Conservation (phyloP, 2,888 invertebrate species). For the Mythimna lalbum region DNA sequence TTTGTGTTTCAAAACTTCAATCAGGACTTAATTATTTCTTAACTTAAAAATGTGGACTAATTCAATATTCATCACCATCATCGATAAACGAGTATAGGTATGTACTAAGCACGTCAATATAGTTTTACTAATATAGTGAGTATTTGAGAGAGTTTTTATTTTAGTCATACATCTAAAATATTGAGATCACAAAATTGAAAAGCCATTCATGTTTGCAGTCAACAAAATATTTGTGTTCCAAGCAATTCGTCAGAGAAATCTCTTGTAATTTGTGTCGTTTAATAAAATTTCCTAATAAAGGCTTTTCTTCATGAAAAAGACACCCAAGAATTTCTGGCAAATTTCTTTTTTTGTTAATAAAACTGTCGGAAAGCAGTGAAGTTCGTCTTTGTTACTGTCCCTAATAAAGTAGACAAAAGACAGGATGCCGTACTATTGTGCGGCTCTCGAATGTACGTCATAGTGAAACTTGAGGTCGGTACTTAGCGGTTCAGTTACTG, state of each 20-base stretch:
- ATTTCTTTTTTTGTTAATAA: slow-evolving; percentile 54
- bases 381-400: slow-evolving; percentile 54
- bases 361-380: slow-evolving; percentile 48
- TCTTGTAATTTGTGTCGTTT: slow-evolving; percentile 48
- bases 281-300: slow-evolving; percentile 43
- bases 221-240: slow-evolving; percentile 10
- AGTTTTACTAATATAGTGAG: too few relatives aligned
- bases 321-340: slow-evolving; percentile 26
- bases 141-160: neutral
- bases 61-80: too few relatives aligned
- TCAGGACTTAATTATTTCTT: too few relatives aligned
- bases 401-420: slow-evolving; percentile 56
- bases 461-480: slow-evolving; percentile 26
- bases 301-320: slow-evolving; percentile 39
- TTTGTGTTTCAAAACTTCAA: too few relatives aligned
- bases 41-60: too few relatives aligned
- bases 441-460: neutral
- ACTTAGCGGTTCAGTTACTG: slow-evolving; percentile 7
- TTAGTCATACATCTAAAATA: neutral
- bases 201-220: neutral
- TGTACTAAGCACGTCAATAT: too few relatives aligned
- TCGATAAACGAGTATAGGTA: too few relatives aligned
- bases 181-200: neutral
- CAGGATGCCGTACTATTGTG: slow-evolving; percentile 31
- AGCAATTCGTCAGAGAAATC: slow-evolving; percentile 35